Evolutionary conservation across 2,113 vertebrate species (phyloP).

Genomic region (Peromyscus maniculatus): DNA sequence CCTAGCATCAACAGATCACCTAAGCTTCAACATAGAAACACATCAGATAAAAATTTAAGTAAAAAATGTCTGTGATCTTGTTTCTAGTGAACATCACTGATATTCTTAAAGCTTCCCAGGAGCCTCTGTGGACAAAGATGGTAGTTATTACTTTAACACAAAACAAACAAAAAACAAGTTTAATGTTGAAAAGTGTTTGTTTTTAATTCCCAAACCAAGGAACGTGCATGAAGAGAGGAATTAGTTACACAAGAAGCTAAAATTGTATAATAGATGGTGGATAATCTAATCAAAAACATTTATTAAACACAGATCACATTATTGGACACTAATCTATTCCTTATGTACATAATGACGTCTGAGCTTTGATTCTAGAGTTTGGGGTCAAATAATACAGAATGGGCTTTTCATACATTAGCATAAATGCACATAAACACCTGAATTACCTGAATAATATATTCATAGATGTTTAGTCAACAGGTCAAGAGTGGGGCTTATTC

Average conservation of each 20-base stretch:
- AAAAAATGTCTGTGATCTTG: slow-evolving; percentile 46
- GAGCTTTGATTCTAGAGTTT: slow-evolving; percentile 49
- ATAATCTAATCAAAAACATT: slow-evolving; percentile 49
- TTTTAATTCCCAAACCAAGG: slow-evolving; percentile 42
- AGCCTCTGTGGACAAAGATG: slow-evolving; percentile 15
- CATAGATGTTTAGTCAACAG: slow-evolving; percentile 27
- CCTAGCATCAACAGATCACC: neutral
- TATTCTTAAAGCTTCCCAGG: slow-evolving; percentile 36
- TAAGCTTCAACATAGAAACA: slow-evolving; percentile 16
- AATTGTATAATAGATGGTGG: neutral
- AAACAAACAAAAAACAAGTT: neutral
- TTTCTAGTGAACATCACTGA: neutral
- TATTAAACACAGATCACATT: slow-evolving; percentile 54
- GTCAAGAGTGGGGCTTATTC: slow-evolving; percentile 23
- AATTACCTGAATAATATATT: neutral
- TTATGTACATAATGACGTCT: slow-evolving; percentile 53
- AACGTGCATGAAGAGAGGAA: slow-evolving; percentile 26
- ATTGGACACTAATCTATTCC: slow-evolving; percentile 14
- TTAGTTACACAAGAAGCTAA: slow-evolving; percentile 50
- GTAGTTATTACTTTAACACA: slow-evolving; percentile 64
- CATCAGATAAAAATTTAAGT: slow-evolving; percentile 42
- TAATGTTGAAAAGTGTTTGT: slow-evolving; percentile 37
- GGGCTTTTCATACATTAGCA: slow-evolving; percentile 49
- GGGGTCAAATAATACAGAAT: neutral
- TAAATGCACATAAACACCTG: neutral